phyloP scores from a whole-genome alignment of 2,888 invertebrate species.

The Tetrapedia diversipes region DNA sequence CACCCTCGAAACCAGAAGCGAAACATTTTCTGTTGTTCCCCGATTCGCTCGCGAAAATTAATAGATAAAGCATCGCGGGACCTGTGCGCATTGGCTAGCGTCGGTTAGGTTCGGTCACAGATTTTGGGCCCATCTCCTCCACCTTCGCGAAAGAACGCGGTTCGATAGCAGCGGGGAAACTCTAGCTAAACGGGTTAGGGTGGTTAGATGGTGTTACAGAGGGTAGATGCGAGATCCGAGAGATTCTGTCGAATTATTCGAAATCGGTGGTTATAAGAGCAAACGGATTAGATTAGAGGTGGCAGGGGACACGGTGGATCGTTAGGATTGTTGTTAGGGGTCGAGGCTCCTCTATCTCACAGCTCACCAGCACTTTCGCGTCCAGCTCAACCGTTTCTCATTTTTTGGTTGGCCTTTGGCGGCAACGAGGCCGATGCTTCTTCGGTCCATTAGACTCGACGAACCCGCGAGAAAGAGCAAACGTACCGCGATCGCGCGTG shows the following conservation, averaged over 20 bases:
- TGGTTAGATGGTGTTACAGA: slow-evolving; percentile 23
- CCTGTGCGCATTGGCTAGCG: too few relatives aligned
- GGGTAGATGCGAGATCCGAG: slow-evolving; percentile 29
- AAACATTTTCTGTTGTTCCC: neutral
- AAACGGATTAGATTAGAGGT: slow-evolving; percentile 12
- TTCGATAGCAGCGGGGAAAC: slow-evolving; percentile 16
- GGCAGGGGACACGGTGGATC: neutral
- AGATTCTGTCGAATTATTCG: neutral
- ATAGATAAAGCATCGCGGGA: slow-evolving; percentile 35
- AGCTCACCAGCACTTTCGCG: slow-evolving; percentile 71
- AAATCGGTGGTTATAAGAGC: neutral
- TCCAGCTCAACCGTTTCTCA: slow-evolving; percentile 70
- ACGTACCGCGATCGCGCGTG: slow-evolving; percentile 24
- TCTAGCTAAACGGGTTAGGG: neutral
- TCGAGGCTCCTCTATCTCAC: slow-evolving; percentile 66
- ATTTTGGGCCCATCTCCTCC: slow-evolving; percentile 62
- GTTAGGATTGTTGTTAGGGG: neutral
- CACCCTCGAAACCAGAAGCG: slow-evolving; percentile 25
- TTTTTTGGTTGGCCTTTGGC: slow-evolving; percentile 62
- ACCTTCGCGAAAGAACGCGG: slow-evolving; percentile 48
- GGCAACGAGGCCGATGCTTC: slow-evolving; percentile 54
- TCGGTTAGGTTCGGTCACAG: too few relatives aligned
- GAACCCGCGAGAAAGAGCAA: slow-evolving; percentile 21
- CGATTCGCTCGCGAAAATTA: slow-evolving; percentile 32
- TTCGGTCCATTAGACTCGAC: slow-evolving; percentile 24